These are phyloP conservation scores for Aegypius monachus DNA, from an alignment of 2,113 vertebrate genomes.

Conservation along the genomic window DNA sequence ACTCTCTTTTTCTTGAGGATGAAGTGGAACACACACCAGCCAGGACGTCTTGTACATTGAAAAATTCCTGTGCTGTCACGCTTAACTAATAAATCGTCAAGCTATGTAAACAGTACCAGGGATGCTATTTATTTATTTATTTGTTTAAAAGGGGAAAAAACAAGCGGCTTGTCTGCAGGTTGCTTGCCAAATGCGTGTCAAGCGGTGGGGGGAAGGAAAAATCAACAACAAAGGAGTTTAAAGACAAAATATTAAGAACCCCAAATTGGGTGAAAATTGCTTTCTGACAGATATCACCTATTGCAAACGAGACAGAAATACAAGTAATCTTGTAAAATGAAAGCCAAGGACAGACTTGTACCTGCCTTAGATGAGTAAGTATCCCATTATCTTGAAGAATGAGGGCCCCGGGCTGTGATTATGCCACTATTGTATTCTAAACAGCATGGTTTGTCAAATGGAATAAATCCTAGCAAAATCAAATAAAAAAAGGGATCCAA, in stretches of 20 bases:
- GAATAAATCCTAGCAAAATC: conserved; percentile 77
- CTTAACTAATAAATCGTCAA: neutral
- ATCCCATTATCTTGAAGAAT: conserved; percentile 93
- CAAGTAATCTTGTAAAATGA: conserved; percentile 82
- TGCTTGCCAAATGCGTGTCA: neutral
- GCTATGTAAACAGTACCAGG: conserved; percentile 4
- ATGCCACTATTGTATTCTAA: conserved; percentile 92
- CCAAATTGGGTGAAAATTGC: conserved; percentile 64
- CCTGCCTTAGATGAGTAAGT: conserved; percentile 89
- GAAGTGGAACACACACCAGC: neutral
- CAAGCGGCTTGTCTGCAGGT: neutral
- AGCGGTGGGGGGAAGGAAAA: neutral
- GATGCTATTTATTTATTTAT: conserved; percentile 30
- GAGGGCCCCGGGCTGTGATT: conserved; percentile 87
- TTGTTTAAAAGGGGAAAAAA: neutral
- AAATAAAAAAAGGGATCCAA: conserved; percentile 52
- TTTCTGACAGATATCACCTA: conserved; percentile 68
- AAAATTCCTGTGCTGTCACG: conserved; percentile 56
- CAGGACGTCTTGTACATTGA: neutral
- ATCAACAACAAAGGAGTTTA: conserved; percentile 15
- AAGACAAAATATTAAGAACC: conserved; percentile 42
- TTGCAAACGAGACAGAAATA: conserved; percentile 70
- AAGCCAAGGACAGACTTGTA: conserved; percentile 80
- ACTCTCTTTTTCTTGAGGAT: neutral
- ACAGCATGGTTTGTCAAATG: conserved; percentile 91